Percentiles rank a stretch among this genome's conserved stretches.
These are phyloP conservation scores for Parambassis ranga DNA, from an alignment of 2,797 vertebrate genomes.

Conservation along the genomic window DNA sequence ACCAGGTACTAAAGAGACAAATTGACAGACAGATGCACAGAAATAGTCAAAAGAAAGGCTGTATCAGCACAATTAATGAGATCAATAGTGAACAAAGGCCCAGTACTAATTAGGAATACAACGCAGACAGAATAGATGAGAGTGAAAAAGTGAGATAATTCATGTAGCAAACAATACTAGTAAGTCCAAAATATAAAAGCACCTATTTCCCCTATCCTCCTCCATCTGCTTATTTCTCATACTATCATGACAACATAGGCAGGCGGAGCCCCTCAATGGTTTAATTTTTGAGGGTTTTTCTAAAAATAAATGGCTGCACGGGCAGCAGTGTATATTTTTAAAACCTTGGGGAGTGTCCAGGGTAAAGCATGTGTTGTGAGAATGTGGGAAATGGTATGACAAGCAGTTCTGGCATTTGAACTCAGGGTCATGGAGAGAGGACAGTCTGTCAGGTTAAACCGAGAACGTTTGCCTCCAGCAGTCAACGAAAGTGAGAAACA, in stretches of 20 bases:
- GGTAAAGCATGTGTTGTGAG: slow-evolving; percentile 65
- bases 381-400: slow-evolving; percentile 72
- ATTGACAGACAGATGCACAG: not conserved
- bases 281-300: slow-evolving; percentile 36
- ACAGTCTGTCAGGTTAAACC: slow-evolving; percentile 28
- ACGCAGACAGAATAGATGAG: not conserved
- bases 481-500: slow-evolving; percentile 2
- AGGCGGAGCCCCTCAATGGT: not conserved
- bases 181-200: not conserved
- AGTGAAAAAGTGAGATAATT: not conserved
- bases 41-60: not conserved
- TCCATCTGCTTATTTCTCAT: slow-evolving; percentile 7
- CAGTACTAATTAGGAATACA: not conserved
- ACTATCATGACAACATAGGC: slow-evolving; percentile 19
- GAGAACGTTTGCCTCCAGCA: slow-evolving; percentile 3
- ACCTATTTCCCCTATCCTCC: not conserved
- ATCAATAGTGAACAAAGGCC: not conserved
- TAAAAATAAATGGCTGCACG: slow-evolving; percentile 50
- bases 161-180: not conserved
- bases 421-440: slow-evolving; percentile 53
- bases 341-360: slow-evolving; percentile 58
- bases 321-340: slow-evolving; percentile 38
- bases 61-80: not conserved
- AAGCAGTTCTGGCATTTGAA: slow-evolving; percentile 69
- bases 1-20: slow-evolving; percentile 88